A percentile compares a stretch with the other conserved stretches of the same genome.
Conservation (phyloP, 2,113 vertebrate genomes). For the Paraplagusia blochii region DNA sequence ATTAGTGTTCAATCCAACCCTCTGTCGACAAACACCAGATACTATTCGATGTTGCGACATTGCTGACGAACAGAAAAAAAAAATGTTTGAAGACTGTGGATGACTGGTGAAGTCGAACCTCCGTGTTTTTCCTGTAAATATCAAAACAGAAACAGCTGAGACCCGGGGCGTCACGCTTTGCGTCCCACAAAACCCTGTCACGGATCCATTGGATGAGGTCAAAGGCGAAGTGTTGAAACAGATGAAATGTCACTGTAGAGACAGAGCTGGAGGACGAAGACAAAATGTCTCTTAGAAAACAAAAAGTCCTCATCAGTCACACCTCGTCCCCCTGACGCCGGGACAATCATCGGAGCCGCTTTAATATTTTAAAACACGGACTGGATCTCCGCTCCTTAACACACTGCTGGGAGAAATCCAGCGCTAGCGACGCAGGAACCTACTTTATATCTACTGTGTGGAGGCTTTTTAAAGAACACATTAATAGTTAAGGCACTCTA, state of each 20-base stretch:
- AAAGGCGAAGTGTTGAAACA: slow-evolving; percentile 9
- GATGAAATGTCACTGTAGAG: not conserved
- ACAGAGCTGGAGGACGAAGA: not conserved
- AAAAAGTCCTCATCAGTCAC: not conserved
- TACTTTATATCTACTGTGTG: slow-evolving; percentile 34
- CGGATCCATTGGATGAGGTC: slow-evolving; percentile 9
- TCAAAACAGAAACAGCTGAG: slow-evolving; percentile 26
- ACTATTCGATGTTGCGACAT: not conserved
- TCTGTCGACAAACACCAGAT: not conserved
- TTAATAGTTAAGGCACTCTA: slow-evolving; percentile 30
- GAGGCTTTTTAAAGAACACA: slow-evolving; percentile 23
- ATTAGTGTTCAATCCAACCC: not conserved
- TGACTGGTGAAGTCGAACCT: slow-evolving; percentile 15
- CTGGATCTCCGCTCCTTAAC: not conserved
- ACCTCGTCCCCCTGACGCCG: not conserved
- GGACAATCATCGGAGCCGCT: slow-evolving; percentile 25
- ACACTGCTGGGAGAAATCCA: not conserved
- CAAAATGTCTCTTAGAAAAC: not conserved
- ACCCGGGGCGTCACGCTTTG: no score
- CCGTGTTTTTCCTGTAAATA: slow-evolving; percentile 51
- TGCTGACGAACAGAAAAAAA: not conserved
- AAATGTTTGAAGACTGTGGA: slow-evolving; percentile 7
- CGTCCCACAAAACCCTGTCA: no score
- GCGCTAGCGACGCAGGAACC: slow-evolving; percentile 30
- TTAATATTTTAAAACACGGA: slow-evolving; percentile 1